Base-by-base conservation (phyloP, 2,888 invertebrate species). In the Callimorpha dominula region DNA sequence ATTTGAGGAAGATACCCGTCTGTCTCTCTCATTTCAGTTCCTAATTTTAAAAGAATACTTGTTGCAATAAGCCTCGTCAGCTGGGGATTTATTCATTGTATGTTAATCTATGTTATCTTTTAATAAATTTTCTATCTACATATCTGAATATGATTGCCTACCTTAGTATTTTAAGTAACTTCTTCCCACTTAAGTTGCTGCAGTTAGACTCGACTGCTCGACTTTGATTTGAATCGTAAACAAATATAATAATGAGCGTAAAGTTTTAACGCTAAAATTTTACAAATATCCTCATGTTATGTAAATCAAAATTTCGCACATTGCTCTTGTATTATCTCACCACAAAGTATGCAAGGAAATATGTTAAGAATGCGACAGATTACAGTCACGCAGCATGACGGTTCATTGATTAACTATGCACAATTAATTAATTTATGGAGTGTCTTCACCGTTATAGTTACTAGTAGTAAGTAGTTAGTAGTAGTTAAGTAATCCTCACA, bases 271-370 rank as follows among this genome's bases (percentile, higher is more conserved):
- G 17, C 50, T 8, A 15, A 65, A 50, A 65, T 65, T 65, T 40
- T 50, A 17, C 65, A 20, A 67, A 52, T n/a, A 42, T 42, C 6
- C 17, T n/a, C 42, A 68, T 43, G 42, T 9, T 43, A 68, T 42
- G 42, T 57, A 43, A 68, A 68, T 43, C 43, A 68, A 68, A 54
- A 68, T 68, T 57, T 43, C 20, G 14, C 31, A 50, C 40, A 17
- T 65, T 50, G 17, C 15, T 11, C 49, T 50, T 31, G 50, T 50
- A 65, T 65, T 31, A 15, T 49, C 50, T 65, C 12, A 50, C 9
- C 20, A 50, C 49, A 50, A 50, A 50, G 17, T 40, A 65, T 31
- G 6, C 17, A 65, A 50, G 20, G 46, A 31, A 65, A 65, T 65
- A 46, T 49, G 49, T 49, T 65, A 15, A 65, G 11, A 49, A 65